Conservation (phyloP, 2,113 vertebrate species). For the Mungos mungo region DNA sequence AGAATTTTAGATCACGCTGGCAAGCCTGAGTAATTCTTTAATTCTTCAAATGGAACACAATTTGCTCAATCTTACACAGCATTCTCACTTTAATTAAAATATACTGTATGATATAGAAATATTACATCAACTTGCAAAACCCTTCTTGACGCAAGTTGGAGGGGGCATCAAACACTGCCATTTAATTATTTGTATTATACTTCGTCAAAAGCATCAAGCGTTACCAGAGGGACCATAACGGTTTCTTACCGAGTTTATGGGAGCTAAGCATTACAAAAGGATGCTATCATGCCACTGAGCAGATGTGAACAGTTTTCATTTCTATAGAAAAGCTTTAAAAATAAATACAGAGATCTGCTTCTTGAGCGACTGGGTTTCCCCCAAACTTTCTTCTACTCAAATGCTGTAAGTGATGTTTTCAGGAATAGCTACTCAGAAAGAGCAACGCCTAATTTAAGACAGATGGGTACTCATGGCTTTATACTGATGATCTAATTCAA, state of each 20-base stretch:
- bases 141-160: neutral
- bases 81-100: conserved; percentile 73
- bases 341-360: conserved; percentile 28
- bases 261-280: neutral
- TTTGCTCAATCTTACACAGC: conserved; percentile 61
- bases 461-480: neutral
- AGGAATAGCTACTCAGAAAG: neutral
- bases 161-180: neutral
- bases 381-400: neutral
- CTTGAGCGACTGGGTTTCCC: conserved; percentile 15
- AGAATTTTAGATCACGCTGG: conserved; percentile 73
- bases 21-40: conserved; percentile 71
- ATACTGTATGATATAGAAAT: conserved; percentile 44
- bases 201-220: neutral
- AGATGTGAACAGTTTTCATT: neutral
- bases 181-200: conserved; percentile 29
- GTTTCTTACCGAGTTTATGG: neutral
- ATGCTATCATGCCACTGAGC: neutral
- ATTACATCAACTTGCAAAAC: conserved; percentile 53
- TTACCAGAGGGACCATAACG: neutral
- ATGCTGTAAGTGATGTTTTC: neutral
- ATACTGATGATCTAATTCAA: neutral
- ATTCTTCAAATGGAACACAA: conserved; percentile 71
- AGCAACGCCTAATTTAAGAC: neutral
- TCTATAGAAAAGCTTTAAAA: neutral